Conservation (phyloP, 2,888 invertebrate species). For the Heliothis peltigera region DNA sequence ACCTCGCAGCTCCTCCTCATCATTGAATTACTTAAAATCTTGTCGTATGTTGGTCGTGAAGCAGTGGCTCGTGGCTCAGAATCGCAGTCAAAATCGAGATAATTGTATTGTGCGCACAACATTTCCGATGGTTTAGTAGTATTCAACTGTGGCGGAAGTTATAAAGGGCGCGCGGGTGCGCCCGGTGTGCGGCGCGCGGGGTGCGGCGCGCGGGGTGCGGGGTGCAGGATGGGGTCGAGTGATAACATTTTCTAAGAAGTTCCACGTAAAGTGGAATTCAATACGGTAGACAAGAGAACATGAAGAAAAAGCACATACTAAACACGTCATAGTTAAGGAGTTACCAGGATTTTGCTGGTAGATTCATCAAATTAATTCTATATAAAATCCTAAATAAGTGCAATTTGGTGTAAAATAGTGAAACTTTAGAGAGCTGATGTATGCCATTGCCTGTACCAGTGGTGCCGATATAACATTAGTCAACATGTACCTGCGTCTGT, state of each 20-base stretch:
- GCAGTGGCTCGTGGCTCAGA: background rate
- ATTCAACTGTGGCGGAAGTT: conserved; percentile 48
- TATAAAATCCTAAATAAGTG: too few relatives aligned
- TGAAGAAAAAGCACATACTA: background rate
- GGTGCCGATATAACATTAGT: too few relatives aligned
- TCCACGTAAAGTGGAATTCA: background rate
- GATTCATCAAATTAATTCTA: too few relatives aligned
- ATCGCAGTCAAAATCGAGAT: conserved; percentile 20
- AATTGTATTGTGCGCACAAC: conserved; percentile 25
- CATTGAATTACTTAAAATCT: background rate
- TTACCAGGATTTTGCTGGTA: too few relatives aligned
- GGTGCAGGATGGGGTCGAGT: background rate
- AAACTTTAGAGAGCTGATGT: too few relatives aligned
- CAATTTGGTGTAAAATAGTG: too few relatives aligned
- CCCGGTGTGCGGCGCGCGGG: conserved; percentile 15
- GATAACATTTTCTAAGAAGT: background rate
- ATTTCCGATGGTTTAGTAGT: conserved; percentile 37
- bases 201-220: conserved; percentile 1
- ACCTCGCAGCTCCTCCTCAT: background rate
- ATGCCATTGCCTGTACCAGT: too few relatives aligned
- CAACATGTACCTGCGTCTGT: too few relatives aligned
- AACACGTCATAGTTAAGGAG: background rate
- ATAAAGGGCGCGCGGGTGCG: conserved; percentile 31
- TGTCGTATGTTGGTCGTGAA: background rate
- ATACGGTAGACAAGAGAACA: background rate